Percentiles rank a stretch among this genome's conserved stretches.
Evolutionary conservation across 2,113 vertebrate genomes (phyloP).

Genomic region (Caranx ignobilis): DNA sequence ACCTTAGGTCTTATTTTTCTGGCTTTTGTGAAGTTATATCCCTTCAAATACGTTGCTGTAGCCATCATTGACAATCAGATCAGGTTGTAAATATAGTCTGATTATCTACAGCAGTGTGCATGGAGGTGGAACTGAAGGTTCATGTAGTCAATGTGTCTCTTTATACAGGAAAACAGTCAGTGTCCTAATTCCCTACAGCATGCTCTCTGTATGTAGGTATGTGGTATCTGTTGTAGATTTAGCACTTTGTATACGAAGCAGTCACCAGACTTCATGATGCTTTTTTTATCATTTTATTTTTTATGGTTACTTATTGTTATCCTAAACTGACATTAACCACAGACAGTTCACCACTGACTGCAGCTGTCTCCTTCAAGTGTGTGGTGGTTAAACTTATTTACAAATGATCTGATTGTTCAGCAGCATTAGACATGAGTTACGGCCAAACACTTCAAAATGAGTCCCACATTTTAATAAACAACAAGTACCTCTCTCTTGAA

Average conservation of each 20-base stretch:
- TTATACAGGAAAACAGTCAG: not conserved
- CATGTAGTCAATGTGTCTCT: no score
- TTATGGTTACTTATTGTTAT: not conserved
- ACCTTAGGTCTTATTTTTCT: not conserved
- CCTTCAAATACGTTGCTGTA: not conserved
- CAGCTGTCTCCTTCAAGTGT: no score
- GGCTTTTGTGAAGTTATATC: no score
- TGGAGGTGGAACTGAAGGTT: not conserved
- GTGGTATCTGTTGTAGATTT: not conserved
- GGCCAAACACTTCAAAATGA: not conserved
- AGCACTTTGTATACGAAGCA: not conserved
- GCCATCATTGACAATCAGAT: not conserved
- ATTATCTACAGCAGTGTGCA: not conserved
- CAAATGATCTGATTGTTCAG: not conserved
- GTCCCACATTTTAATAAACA: not conserved
- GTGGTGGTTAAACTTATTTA: not conserved
- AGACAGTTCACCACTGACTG: no score
- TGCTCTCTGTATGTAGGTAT: not conserved
- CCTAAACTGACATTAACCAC: not conserved
- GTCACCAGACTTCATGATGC: no score
- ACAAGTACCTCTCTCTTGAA: not conserved
- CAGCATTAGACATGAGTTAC: not conserved
- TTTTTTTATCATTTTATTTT: no score
- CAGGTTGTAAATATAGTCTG: not conserved
- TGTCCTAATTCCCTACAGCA: not conserved